Evolutionary conservation across 2,797 vertebrate genomes (phyloP), one percentile per base, ranked within the genome.

Genomic region (Rhinophrynus dorsalis): DNA sequence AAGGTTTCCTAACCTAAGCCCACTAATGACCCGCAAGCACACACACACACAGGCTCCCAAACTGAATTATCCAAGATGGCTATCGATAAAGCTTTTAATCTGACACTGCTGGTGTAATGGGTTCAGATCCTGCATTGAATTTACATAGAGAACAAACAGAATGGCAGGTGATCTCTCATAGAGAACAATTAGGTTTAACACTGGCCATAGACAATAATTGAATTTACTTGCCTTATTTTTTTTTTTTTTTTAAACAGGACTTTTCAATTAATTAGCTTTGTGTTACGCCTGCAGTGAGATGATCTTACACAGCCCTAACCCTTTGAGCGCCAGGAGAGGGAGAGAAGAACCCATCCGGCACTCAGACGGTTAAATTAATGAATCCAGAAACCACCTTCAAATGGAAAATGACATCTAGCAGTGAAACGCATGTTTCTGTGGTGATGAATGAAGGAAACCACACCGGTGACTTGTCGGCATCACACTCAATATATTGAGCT

Each of bases 41-140:
- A n/a, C n/a, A n/a, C 2, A 13, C 5, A 5, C 37, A 29, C 17
- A 26, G 47, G 5, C 11, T 5, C 3, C 5, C 23, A 2, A 50
- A 68, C 61, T 52, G 13, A 61, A 51, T 60, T 30, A 44, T 10
- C 24, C 3, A 2, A 33, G 17, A 1, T 5, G 47, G 10, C 47
- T 42, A 29, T 60, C 48, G 47, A 68, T 59, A 59, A 59, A 58
- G 66, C 67, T 42, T 68, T 61, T 52, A 54, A 52, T 68, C 67
- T 59, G 33, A 48, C 24, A 18, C n/a, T 13, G 20, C 18, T 11
- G 57, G 15, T 12, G 20, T 44, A 44, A 68, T 50, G 56, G 57
- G 54, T 52, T 35, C 47, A 7, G 12, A 68, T 68, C 47, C 35
- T 15, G 2, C 24, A 11, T 20, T 29, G 30, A 38, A 50, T 59